Conservation (phyloP, 2,797 vertebrate genomes). For the Micromesistius poutassou region DNA sequence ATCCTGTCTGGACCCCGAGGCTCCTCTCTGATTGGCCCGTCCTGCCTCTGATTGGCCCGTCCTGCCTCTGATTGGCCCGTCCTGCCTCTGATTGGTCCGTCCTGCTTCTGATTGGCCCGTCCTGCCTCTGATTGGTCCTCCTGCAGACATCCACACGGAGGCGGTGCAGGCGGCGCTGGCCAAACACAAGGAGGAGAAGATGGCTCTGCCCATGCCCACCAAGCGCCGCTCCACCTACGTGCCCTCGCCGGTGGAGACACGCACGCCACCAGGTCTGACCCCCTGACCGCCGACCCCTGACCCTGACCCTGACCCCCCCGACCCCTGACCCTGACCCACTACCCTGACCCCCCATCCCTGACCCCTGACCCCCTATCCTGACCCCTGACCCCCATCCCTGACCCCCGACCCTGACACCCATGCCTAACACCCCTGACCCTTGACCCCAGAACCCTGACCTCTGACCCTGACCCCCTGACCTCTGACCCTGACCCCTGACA, state of each 20-base stretch:
- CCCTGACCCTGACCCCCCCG: background rate
- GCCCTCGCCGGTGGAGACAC: conserved; percentile 88
- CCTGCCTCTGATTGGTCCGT: no score
- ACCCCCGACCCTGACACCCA: no score
- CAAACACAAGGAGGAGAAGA: conserved; percentile 97
- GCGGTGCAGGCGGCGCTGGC: conserved; percentile 95
- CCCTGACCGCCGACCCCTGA: background rate
- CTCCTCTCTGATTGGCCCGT: no score
- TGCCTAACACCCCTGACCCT: no score
- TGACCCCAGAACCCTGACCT: no score
- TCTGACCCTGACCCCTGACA: background rate
- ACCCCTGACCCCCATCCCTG: background rate
- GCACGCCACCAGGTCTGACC: conserved; percentile 89
- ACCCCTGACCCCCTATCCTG: background rate
- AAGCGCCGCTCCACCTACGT: conserved; percentile 92
- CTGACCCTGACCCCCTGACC: background rate
- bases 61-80: no score
- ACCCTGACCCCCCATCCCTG: background rate
- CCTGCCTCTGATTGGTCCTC: conserved; percentile 4
- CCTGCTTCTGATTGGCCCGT: background rate
- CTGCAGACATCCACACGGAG: conserved; percentile 90
- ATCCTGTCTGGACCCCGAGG: no score
- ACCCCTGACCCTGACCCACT: background rate
- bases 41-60: no score
- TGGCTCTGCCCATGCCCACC: conserved; percentile 96